A percentile compares a stretch with the other conserved stretches of the same genome.
phyloP scores from a whole-genome alignment of 2,797 vertebrate genomes.

The Sebastes matsubarae region DNA sequence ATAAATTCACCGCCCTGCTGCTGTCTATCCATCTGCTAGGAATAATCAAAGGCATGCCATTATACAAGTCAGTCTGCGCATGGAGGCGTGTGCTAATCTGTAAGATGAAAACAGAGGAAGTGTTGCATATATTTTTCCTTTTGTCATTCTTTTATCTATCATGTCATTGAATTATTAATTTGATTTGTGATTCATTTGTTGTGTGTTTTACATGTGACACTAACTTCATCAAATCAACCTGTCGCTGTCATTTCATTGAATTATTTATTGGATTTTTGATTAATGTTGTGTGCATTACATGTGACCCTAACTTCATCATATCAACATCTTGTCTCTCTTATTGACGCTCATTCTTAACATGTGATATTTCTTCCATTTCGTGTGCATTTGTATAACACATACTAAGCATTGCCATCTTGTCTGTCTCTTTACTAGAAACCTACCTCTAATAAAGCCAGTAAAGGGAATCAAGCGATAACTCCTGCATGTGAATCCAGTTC shows the following conservation, averaged over 20 bases:
- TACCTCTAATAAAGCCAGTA: constrained; percentile 77
- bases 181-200: constrained; percentile 1
- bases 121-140: background rate
- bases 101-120: constrained; percentile 5
- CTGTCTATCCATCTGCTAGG: constrained; percentile 59
- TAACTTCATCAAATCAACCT: constrained; percentile 14
- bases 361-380: constrained; percentile 29
- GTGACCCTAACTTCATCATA: constrained; percentile 10
- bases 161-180: constrained; percentile 4
- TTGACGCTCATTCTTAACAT: constrained; percentile 12
- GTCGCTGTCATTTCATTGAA: background rate
- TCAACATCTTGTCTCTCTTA: background rate
- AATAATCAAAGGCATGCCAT: constrained; percentile 66
- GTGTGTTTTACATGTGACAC: background rate
- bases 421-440: constrained; percentile 80
- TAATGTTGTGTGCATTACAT: constrained; percentile 1
- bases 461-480: constrained; percentile 69
- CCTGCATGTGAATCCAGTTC: constrained; percentile 68
- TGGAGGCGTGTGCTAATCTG: constrained; percentile 27
- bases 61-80: constrained; percentile 26
- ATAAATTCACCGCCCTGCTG: constrained; percentile 77
- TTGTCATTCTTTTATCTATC: background rate
- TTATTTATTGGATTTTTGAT: background rate
- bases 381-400: constrained; percentile 48
- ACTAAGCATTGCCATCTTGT: constrained; percentile 72